phyloP scores from a whole-genome alignment of 37 sponge, comb jelly and placozoan species.

The Beroe ovata region DNA sequence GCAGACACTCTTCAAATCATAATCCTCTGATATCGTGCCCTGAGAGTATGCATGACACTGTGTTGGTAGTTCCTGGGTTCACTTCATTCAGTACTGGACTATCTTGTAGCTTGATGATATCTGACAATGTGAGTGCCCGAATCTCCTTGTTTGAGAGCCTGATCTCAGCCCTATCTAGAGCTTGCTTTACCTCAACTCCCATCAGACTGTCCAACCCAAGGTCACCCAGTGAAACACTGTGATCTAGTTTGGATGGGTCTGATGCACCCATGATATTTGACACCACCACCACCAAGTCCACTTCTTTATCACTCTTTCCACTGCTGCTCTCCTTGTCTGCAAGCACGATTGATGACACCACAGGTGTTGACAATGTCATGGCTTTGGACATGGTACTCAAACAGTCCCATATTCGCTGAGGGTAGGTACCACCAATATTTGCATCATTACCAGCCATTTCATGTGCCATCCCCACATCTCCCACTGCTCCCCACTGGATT shows the following conservation, averaged over 20 bases:
- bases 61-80: too few species aligned
- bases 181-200: slow-evolving; percentile 68
- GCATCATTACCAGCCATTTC: slow-evolving; percentile 64
- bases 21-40: too few species aligned
- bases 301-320: neutral
- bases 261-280: slow-evolving; percentile 63
- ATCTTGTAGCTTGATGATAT: slow-evolving; percentile 7
- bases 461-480: slow-evolving; percentile 69
- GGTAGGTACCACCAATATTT: slow-evolving; percentile 67
- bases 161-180: slow-evolving; percentile 55
- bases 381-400: slow-evolving; percentile 32
- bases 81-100: too few species aligned
- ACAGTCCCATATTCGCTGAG: slow-evolving; percentile 68
- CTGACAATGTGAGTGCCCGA: slow-evolving; percentile 4
- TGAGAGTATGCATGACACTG: too few species aligned
- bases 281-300: slow-evolving; percentile 50
- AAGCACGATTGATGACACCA: slow-evolving; percentile 58
- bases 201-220: slow-evolving; percentile 70
- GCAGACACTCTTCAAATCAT: slow-evolving; percentile 1
- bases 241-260: slow-evolving; percentile 59
- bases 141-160: slow-evolving; percentile 54
- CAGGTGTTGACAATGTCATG: neutral
- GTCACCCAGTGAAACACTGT: slow-evolving; percentile 55
- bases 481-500: slow-evolving; percentile 73
- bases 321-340: slow-evolving; percentile 30